Percentiles rank a stretch among this genome's conserved stretches.
These are phyloP conservation scores for Sigmodon hispidus DNA, from an alignment of 2,113 vertebrate genomes.

Conservation along the genomic window DNA sequence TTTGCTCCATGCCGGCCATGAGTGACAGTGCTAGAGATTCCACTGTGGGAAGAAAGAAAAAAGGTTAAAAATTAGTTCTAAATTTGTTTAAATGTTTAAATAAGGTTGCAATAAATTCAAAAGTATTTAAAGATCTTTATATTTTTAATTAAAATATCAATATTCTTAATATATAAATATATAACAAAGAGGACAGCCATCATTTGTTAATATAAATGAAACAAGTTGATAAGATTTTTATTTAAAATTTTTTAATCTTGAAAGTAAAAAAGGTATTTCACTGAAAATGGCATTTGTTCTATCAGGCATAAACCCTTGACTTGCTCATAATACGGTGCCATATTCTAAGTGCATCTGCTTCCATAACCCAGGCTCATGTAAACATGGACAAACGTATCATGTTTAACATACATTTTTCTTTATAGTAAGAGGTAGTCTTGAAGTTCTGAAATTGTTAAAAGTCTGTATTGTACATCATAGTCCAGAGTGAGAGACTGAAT, in stretches of 20 bases:
- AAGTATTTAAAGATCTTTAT: background rate
- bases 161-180: background rate
- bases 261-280: background rate
- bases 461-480: background rate
- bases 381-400: background rate
- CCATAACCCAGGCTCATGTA: background rate
- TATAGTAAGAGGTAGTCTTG: background rate
- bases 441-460: background rate
- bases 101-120: constrained; percentile 11
- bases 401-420: too few species aligned
- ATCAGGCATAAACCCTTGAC: too few species aligned
- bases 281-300: background rate
- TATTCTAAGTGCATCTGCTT: background rate
- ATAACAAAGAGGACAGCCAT: background rate
- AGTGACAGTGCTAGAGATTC: constrained; percentile 97
- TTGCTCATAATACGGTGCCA: background rate
- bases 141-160: background rate
- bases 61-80: constrained; percentile 30
- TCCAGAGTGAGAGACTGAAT: background rate
- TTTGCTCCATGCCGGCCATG: constrained; percentile 98
- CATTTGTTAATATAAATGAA: constrained; percentile 10
- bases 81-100: constrained; percentile 36
- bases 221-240: constrained; percentile 2
- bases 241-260: constrained; percentile 17
- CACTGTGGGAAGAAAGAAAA: constrained; percentile 87